Evolutionary conservation across 2,113 vertebrate species (phyloP).

Genomic region (Zootoca vivipara): DNA sequence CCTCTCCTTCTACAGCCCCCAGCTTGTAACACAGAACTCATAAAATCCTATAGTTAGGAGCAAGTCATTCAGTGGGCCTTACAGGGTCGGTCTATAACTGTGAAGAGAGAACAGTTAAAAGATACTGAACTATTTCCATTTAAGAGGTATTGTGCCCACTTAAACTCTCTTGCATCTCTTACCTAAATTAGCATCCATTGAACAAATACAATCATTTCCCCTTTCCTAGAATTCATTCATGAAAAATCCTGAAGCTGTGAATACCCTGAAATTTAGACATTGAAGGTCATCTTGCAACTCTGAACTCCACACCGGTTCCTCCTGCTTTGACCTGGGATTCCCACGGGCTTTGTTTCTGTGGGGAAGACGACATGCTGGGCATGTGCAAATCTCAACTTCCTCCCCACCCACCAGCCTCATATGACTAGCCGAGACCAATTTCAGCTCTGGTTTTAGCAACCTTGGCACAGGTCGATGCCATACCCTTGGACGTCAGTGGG

Average conservation of each 20-base stretch:
- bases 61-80: not conserved
- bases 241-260: conserved; percentile 24
- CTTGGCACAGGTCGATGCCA: not conserved
- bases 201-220: not conserved
- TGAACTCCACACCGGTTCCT: conserved; percentile 14
- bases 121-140: not conserved
- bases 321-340: not conserved
- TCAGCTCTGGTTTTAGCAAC: conserved; percentile 6
- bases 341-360: not conserved
- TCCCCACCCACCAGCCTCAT: not conserved
- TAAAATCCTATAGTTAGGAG: not conserved
- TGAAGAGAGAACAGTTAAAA: not conserved
- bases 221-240: conserved; percentile 51
- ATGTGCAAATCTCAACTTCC: not conserved
- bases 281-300: rapidly evolving
- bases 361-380: not conserved
- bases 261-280: conserved; percentile 44
- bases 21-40: not conserved
- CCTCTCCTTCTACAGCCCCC: no score
- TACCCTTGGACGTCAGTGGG: not conserved
- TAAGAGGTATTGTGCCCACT: not conserved
- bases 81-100: not conserved
- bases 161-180: not conserved
- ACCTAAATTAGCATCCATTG: not conserved
- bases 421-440: conserved; percentile 8